Evolutionary conservation across 2,888 invertebrate species (phyloP).

Genomic region (Ectropis crepuscularia): DNA sequence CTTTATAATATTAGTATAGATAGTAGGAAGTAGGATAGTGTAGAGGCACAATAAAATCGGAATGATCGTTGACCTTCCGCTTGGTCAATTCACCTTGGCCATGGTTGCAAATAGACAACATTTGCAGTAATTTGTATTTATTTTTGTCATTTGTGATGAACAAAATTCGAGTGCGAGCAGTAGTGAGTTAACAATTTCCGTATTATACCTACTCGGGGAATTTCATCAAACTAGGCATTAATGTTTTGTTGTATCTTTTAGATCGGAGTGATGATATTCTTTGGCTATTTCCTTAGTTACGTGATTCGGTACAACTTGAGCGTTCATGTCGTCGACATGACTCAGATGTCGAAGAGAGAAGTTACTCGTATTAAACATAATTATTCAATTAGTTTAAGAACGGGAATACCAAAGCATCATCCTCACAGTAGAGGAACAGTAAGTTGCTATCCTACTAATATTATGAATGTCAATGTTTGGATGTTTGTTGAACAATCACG

Average conservation of each 20-base stretch:
- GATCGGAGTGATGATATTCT: constrained; percentile 85
- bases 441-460: constrained; percentile 17
- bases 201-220: constrained; percentile 10
- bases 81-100: constrained; percentile 47
- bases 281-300: constrained; percentile 78
- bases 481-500: too few species aligned
- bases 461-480: too few species aligned
- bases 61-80: constrained; percentile 37
- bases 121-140: constrained; percentile 25
- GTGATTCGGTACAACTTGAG: constrained; percentile 74
- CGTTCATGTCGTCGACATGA: constrained; percentile 77
- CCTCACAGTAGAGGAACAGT: constrained; percentile 41
- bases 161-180: constrained; percentile 69
- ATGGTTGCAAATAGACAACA: constrained; percentile 35
- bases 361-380: constrained; percentile 18
- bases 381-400: constrained; percentile 11
- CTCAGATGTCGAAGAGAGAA: constrained; percentile 55
- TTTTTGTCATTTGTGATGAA: constrained; percentile 56
- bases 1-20: too few species aligned
- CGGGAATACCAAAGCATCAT: background rate
- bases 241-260: constrained; percentile 40
- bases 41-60: background rate
- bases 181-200: constrained; percentile 58
- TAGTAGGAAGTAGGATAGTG: too few species aligned
- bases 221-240: background rate